phyloP scores from a whole-genome alignment of 2,888 invertebrate species.

The Eurytoma adleriae region DNA sequence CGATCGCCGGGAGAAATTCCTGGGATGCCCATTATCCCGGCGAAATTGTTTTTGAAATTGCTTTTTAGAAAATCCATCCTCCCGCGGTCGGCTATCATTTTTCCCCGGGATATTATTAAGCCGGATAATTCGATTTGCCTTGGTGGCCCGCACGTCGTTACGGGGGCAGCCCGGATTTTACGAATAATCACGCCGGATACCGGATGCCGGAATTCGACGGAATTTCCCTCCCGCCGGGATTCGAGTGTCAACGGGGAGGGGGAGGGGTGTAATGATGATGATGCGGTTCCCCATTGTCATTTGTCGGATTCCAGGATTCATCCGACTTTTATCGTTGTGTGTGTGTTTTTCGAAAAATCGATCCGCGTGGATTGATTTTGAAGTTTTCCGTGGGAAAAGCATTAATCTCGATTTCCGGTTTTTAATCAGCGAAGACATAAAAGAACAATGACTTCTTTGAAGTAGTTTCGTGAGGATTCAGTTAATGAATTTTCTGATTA shows the following conservation, averaged over 20 bases:
- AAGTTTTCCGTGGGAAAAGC: neutral
- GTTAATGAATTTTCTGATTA: constrained; percentile 29
- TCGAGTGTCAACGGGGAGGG: neutral
- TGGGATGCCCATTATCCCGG: neutral
- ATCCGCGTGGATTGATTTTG: neutral
- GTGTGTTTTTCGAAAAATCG: neutral
- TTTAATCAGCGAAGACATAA: constrained; percentile 7
- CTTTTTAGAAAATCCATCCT: neutral
- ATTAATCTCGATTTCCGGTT: neutral
- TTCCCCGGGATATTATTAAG: neutral
- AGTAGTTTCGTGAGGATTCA: neutral
- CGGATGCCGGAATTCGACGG: neutral
- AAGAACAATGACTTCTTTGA: constrained; percentile 23
- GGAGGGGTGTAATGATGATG: neutral
- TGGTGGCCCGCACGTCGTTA: neutral
- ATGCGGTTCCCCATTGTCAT: constrained; percentile 1
- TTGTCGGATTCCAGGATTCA: neutral
- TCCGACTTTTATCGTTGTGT: neutral
- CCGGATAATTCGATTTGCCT: neutral
- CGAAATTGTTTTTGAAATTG: neutral
- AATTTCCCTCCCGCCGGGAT: neutral
- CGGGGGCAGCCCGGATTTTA: neutral
- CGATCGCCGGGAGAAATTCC: neutral
- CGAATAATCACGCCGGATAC: constrained; percentile 2
- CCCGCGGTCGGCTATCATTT: neutral